phyloP scores from a whole-genome alignment of 2,113 vertebrate species.

The Falco punctatus region DNA sequence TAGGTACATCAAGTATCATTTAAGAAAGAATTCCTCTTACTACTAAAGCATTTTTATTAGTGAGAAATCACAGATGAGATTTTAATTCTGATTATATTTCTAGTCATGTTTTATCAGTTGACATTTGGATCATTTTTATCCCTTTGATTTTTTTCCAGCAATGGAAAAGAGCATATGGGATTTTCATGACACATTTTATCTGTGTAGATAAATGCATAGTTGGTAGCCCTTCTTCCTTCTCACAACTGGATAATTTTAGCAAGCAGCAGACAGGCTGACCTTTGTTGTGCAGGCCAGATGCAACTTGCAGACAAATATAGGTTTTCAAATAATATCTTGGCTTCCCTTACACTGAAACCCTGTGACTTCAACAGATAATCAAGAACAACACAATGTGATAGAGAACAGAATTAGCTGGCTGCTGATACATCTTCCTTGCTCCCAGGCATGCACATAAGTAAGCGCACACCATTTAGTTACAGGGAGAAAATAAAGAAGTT shows the following conservation, averaged over 20 bases:
- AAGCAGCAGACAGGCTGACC: conserved; percentile 24
- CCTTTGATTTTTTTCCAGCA: neutral
- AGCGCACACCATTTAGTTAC: neutral
- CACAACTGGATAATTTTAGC: conserved; percentile 43
- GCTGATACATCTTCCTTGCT: conserved; percentile 1
- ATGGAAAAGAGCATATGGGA: neutral
- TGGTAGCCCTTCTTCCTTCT: conserved; percentile 11
- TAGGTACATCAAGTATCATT: neutral
- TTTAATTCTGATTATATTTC: conserved; percentile 1
- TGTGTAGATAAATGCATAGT: conserved; percentile 24
- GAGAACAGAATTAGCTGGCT: neutral
- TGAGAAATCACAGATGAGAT: neutral
- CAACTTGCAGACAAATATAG: neutral
- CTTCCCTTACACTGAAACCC: conserved; percentile 23
- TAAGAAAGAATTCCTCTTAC: neutral
- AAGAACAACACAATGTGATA: neutral
- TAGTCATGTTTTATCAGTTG: neutral
- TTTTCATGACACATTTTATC: conserved; percentile 40
- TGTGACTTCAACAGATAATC: conserved; percentile 26
- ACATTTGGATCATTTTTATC: neutral
- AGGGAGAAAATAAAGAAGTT: neutral
- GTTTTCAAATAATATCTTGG: conserved; percentile 35
- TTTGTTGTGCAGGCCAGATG: conserved; percentile 7
- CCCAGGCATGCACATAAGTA: neutral
- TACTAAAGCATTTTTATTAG: neutral